These are phyloP conservation scores for Xiphophorus hellerii DNA, from an alignment of 2,113 vertebrate species.

Conservation along the genomic window DNA sequence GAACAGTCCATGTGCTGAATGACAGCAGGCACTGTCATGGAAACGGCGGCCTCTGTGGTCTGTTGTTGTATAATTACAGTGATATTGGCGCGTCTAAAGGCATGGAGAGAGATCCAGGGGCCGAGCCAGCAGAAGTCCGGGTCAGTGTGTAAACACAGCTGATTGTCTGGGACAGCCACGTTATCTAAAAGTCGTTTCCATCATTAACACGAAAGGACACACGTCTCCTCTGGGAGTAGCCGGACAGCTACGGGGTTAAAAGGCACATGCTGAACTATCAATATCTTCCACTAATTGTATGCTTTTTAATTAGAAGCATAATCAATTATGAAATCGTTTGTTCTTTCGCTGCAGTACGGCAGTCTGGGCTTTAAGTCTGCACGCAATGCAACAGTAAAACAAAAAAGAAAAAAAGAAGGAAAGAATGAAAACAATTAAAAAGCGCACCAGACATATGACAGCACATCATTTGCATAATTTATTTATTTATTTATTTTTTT, in stretches of 20 bases:
- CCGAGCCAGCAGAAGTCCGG: conserved; percentile 64
- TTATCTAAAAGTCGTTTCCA: conserved; percentile 79
- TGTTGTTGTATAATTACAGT: conserved; percentile 43
- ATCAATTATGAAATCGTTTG: conserved; percentile 80
- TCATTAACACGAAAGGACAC: conserved; percentile 81
- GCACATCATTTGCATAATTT: conserved; percentile 1
- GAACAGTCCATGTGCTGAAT: not conserved
- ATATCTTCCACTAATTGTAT: conserved; percentile 83
- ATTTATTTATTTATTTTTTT: conserved; percentile 13
- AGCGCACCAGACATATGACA: conserved; percentile 9
- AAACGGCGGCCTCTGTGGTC: not conserved
- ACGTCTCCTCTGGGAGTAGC: conserved; percentile 77
- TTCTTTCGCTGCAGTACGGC: conserved; percentile 39
- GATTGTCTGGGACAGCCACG: conserved; percentile 72
- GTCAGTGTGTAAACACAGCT: conserved; percentile 67
- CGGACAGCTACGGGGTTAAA: conserved; percentile 79
- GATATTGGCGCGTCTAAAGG: conserved; percentile 31
- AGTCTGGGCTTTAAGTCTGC: conserved; percentile 13
- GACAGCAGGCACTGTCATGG: not conserved
- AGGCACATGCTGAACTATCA: conserved; percentile 81
- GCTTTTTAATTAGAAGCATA: conserved; percentile 81
- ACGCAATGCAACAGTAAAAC: conserved; percentile 5
- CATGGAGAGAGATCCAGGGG: conserved; percentile 24
- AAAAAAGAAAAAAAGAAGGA: not conserved
- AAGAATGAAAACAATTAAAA: not conserved